Conservation (phyloP, 2,888 invertebrate genomes). For the Lochmaea crataegi region DNA sequence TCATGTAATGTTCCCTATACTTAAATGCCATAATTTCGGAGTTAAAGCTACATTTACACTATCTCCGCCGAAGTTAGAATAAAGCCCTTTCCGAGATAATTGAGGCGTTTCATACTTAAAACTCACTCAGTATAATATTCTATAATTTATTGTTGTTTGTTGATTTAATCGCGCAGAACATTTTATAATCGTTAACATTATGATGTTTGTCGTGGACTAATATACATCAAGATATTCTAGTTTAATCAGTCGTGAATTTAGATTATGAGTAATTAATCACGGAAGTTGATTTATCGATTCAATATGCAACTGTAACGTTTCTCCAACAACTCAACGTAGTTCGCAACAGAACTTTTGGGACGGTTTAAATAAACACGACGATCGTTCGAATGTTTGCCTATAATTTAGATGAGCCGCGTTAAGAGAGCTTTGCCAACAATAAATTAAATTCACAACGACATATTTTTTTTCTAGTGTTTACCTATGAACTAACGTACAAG, state of each 20-base stretch:
- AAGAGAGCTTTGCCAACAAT: not conserved
- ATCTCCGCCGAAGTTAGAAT: no score
- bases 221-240: not conserved
- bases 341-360: not conserved
- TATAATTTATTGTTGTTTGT: no score
- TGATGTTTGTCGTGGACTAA: not conserved
- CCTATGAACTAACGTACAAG: not conserved
- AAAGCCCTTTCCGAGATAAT: no score
- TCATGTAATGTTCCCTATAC: no score
- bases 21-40: no score
- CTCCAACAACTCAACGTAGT: not conserved
- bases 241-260: not conserved
- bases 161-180: no score
- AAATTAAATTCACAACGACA: not conserved
- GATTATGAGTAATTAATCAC: not conserved
- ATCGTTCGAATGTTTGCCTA: conserved; percentile 1
- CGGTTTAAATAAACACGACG: not conserved
- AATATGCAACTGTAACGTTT: not conserved
- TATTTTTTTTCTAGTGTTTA: not conserved
- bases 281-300: not conserved
- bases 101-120: no score
- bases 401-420: not conserved
- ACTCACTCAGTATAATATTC: no score
- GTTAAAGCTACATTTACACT: no score
- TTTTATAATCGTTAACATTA: not conserved